Evolutionary conservation across 2,113 vertebrate genomes (phyloP).

Genomic region (Lampris incognitus): DNA sequence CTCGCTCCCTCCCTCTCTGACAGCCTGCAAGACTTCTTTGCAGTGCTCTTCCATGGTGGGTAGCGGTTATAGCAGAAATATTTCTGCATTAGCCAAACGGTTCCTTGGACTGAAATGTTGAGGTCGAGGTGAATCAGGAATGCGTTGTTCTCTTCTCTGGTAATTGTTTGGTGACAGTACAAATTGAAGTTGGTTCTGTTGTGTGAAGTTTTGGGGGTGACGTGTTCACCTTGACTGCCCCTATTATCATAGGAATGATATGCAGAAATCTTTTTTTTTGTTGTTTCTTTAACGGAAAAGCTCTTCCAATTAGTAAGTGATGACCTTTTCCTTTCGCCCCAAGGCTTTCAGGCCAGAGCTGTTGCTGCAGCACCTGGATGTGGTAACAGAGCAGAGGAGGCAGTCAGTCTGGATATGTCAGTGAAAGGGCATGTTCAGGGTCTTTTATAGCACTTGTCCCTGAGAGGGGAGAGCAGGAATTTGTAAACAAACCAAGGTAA

Average conservation of each 20-base stretch:
- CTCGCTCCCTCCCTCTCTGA: conserved; percentile 61
- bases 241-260: neutral
- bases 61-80: conserved; percentile 18
- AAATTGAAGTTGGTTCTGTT: neutral
- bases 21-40: conserved; percentile 53
- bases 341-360: neutral
- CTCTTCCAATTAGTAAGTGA: neutral
- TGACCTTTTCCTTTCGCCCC: neutral
- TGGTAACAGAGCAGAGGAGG: conserved; percentile 1
- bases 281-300: neutral
- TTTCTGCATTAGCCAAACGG: conserved; percentile 27
- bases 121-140: conserved; percentile 17
- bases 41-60: conserved; percentile 15
- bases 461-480: conserved; percentile 2
- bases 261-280: neutral
- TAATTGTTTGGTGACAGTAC: neutral
- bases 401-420: neutral
- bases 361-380: neutral
- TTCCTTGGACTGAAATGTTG: neutral
- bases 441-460: neutral
- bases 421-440: neutral
- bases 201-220: neutral
- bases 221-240: neutral
- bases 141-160: neutral
- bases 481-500: neutral